Evolutionary conservation across 2,888 invertebrate species (phyloP).

Genomic region (Coenonympha arcania): DNA sequence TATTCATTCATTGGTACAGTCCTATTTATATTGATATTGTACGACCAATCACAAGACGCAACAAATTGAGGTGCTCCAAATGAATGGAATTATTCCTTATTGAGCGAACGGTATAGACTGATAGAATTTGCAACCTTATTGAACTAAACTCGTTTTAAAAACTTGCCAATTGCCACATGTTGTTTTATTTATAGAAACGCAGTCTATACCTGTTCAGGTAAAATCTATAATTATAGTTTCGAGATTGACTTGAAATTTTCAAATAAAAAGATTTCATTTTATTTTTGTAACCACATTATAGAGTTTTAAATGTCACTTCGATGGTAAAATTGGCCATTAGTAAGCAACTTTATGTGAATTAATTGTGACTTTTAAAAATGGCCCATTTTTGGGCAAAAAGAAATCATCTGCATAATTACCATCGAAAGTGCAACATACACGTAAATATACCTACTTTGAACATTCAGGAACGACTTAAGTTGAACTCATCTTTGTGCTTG

Average conservation of each 20-base stretch:
- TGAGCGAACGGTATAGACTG: conserved; percentile 15
- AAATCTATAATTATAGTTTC: conserved; percentile 1
- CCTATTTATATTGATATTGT: not conserved
- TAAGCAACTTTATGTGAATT: not conserved
- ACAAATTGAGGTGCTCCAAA: conserved; percentile 10
- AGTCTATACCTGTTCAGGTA: conserved; percentile 3
- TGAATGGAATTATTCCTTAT: conserved; percentile 19
- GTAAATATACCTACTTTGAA: too few species aligned
- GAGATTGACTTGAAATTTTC: not conserved
- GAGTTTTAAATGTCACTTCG: conserved; percentile 11
- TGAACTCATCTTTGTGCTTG: too few species aligned
- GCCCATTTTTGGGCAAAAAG: conserved; percentile 12
- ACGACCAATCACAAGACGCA: not conserved
- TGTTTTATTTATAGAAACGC: not conserved
- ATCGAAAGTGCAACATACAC: conserved; percentile 12
- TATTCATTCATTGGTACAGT: conserved; percentile 14
- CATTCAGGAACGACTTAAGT: too few species aligned
- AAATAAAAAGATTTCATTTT: not conserved
- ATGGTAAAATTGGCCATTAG: conserved; percentile 13
- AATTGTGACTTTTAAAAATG: not conserved
- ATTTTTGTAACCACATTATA: not conserved
- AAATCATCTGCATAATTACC: conserved; percentile 16
- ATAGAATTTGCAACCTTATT: conserved; percentile 8
- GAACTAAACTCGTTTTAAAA: not conserved
- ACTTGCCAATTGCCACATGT: not conserved